phyloP scores from a whole-genome alignment of 2,797 vertebrate species.

The Gastrophryne carolinensis region DNA sequence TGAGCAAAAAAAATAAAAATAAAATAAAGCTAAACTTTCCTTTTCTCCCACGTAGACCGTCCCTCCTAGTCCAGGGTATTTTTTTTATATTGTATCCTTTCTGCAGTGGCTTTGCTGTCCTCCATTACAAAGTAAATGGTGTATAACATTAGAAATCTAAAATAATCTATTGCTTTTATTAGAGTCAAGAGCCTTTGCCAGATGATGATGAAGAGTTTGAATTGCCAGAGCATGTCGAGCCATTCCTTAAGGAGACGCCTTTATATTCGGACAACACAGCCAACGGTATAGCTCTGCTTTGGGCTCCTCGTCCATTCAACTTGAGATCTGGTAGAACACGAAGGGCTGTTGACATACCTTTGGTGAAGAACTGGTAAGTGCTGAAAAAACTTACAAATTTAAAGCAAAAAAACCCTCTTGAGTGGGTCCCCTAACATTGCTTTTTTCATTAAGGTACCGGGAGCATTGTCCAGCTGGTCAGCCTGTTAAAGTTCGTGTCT shows the following conservation, averaged over 20 bases:
- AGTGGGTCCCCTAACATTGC: too few relatives aligned
- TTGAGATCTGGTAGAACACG: constrained; percentile 92
- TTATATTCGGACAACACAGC: constrained; percentile 97
- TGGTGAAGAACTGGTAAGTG: constrained; percentile 96
- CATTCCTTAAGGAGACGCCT: constrained; percentile 95
- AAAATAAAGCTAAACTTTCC: too few relatives aligned
- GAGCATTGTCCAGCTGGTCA: constrained; percentile 98
- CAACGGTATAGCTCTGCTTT: constrained; percentile 95
- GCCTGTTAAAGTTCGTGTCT: constrained; percentile 96
- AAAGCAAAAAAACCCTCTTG: too few relatives aligned
- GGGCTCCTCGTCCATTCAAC: constrained; percentile 96
- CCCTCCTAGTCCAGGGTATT: too few relatives aligned
- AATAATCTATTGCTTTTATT: constrained; percentile 1
- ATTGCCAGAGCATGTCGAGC: constrained; percentile 93
- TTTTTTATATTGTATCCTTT: neutral
- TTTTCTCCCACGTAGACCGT: too few relatives aligned
- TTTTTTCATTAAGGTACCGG: constrained; percentile 80
- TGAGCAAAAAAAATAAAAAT: too few relatives aligned
- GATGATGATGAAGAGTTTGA: constrained; percentile 99
- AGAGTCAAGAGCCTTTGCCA: constrained; percentile 95
- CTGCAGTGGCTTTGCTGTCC: neutral
- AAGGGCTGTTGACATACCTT: constrained; percentile 92
- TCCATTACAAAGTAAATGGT: too few relatives aligned
- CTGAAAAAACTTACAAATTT: too few relatives aligned
- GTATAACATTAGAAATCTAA: too few relatives aligned